These are phyloP conservation scores for Heliothis virescens DNA, from an alignment of 1,140 invertebrate genomes.

Conservation along the genomic window DNA sequence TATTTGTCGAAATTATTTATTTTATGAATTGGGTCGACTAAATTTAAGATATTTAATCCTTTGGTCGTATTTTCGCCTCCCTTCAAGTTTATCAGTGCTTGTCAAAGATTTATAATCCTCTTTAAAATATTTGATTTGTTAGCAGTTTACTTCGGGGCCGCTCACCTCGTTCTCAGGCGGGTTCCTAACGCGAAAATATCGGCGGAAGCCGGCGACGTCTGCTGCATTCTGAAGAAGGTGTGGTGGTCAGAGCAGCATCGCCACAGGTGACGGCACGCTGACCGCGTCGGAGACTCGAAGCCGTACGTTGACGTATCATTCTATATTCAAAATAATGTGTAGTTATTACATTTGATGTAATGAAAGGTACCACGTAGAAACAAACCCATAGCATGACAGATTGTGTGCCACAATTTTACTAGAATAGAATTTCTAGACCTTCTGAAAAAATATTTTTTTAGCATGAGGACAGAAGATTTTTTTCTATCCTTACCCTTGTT, in stretches of 20 bases:
- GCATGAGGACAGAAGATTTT: background rate
- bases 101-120: too few relatives aligned
- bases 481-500: slow-evolving; percentile 9
- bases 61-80: too few relatives aligned
- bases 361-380: too few relatives aligned
- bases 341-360: background rate
- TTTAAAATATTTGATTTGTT: too few relatives aligned
- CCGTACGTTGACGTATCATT: slow-evolving; percentile 98
- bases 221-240: slow-evolving; percentile 98
- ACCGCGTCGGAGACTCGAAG: slow-evolving; percentile 97
- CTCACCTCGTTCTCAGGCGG: slow-evolving; percentile 87
- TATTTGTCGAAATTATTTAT: too few relatives aligned
- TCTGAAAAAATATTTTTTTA: background rate
- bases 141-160: too few relatives aligned
- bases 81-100: too few relatives aligned
- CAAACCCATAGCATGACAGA: background rate
- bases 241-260: slow-evolving; percentile 99
- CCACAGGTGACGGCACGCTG: slow-evolving; percentile 99
- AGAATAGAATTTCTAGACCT: too few relatives aligned
- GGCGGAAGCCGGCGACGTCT: slow-evolving; percentile 89
- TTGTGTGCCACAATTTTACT: background rate
- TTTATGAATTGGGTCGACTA: too few relatives aligned
- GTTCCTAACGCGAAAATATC: slow-evolving; percentile 91
- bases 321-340: slow-evolving; percentile 80
- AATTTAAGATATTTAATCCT: too few relatives aligned